Evolutionary conservation across 2,888 invertebrate species (phyloP), one percentile per base, ranked within the genome.

Genomic region (Chloroclystis v-ata): DNA sequence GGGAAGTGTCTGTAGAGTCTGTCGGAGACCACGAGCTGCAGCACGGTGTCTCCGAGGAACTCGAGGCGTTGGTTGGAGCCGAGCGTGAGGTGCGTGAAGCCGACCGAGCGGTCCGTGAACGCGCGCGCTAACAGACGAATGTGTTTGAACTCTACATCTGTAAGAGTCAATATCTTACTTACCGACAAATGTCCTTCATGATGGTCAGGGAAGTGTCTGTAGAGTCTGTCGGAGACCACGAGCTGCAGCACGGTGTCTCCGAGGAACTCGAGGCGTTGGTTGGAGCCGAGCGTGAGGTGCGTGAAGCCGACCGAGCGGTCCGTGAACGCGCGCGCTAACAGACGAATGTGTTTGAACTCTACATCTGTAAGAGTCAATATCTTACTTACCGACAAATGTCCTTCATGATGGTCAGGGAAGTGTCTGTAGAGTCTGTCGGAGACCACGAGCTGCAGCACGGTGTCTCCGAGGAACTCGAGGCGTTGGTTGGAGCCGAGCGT

Each of bases 211-310:
- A n/a, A n/a, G n/a, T n/a, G n/a, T n/a, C n/a, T n/a, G n/a, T n/a
- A n/a, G n/a, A n/a, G n/a, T n/a, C n/a, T n/a, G n/a, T n/a, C n/a
- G n/a, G n/a, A n/a, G n/a, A n/a, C n/a, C n/a, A n/a, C n/a, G n/a
- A n/a, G n/a, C n/a, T n/a, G n/a, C n/a, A n/a, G n/a, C n/a, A 99
- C 98, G 0, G 99, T 99, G 75, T 99, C 99, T 0, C 99, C 99
- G 0, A 95, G 89, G 84, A 99, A 99, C 85, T 99, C 99, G 47
- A 99, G 87, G 5, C 99, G 90, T 79, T 99, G 99, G 89, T 99
- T 99, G 26, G 99, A 98, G 11, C 99, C 99, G 65, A 97, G 89
- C 0, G 99, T 99, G 10, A 99, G 89, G 75, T 98, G 96, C 1
- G 98, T 99, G 77, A 94, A 97, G 0, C 98, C 98, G 38, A 99